Conservation (phyloP, 35 echinoderm and acorn worm species). For the Lytechinus pictus region DNA sequence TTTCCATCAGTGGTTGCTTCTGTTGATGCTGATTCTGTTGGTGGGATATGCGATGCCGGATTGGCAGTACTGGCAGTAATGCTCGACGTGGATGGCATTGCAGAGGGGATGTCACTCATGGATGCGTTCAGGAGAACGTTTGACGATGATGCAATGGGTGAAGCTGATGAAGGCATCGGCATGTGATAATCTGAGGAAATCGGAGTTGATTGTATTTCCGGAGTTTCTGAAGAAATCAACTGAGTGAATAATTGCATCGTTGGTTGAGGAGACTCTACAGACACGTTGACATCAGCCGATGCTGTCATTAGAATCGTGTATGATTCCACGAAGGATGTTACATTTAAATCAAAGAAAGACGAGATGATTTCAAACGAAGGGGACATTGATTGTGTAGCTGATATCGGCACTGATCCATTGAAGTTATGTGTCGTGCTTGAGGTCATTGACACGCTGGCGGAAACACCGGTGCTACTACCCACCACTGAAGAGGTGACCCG, state of each 20-base stretch:
- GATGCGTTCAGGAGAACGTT: background rate
- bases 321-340: background rate
- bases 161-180: background rate
- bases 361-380: background rate
- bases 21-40: background rate
- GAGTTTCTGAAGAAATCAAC: background rate
- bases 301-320: background rate
- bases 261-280: background rate
- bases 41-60: background rate
- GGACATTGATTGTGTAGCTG: background rate
- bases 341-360: background rate
- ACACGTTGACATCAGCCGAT: background rate
- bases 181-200: background rate
- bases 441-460: background rate
- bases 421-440: background rate
- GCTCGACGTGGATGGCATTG: background rate
- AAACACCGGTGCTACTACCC: background rate
- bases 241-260: background rate
- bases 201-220: background rate
- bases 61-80: background rate
- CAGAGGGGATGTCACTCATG: conserved; percentile 2
- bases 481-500: background rate
- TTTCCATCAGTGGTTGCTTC: no score
- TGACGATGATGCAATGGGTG: background rate
- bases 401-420: background rate